phyloP scores from a whole-genome alignment of 2,113 vertebrate species.

The Phainopepla nitens region DNA sequence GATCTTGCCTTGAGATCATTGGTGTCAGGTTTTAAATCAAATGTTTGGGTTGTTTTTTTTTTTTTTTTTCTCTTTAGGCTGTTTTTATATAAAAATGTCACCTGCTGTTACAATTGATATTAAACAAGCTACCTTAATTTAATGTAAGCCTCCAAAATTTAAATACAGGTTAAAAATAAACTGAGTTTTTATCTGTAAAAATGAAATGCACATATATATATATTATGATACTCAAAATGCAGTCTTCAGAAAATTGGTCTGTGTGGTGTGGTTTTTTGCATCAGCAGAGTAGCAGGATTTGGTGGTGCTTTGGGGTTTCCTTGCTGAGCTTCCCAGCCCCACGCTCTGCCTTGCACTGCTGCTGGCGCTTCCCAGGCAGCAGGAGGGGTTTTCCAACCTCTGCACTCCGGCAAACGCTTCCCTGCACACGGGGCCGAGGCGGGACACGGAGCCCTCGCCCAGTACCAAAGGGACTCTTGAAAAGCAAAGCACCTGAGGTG shows the following conservation, averaged over 20 bases:
- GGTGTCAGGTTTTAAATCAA: constrained; percentile 76
- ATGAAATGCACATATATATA: constrained; percentile 76
- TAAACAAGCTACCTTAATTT: constrained; percentile 77
- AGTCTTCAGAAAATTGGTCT: constrained; percentile 75
- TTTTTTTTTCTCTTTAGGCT: constrained; percentile 61
- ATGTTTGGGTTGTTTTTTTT: constrained; percentile 23
- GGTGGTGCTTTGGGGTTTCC: neutral
- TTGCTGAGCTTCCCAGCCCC: neutral
- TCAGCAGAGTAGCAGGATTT: constrained; percentile 44
- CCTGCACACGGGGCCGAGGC: fast-evolving
- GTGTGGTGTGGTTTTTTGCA: constrained; percentile 75
- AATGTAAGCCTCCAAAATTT: constrained; percentile 76
- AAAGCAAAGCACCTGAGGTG: neutral
- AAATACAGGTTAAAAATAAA: constrained; percentile 74
- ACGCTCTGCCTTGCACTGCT: neutral
- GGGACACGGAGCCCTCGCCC: neutral
- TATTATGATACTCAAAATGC: constrained; percentile 82
- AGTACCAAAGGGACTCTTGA: neutral
- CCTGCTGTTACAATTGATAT: constrained; percentile 72
- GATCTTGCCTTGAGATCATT: constrained; percentile 69
- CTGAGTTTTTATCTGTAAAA: constrained; percentile 78
- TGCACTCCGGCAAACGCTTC: neutral
- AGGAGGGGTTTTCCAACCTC: neutral
- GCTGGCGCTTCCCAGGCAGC: neutral
- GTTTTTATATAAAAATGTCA: constrained; percentile 79